Evolutionary conservation across 1,140 invertebrate species (phyloP), one percentile per base, ranked within the genome.

Genomic region (Belonocnema kinseyi): DNA sequence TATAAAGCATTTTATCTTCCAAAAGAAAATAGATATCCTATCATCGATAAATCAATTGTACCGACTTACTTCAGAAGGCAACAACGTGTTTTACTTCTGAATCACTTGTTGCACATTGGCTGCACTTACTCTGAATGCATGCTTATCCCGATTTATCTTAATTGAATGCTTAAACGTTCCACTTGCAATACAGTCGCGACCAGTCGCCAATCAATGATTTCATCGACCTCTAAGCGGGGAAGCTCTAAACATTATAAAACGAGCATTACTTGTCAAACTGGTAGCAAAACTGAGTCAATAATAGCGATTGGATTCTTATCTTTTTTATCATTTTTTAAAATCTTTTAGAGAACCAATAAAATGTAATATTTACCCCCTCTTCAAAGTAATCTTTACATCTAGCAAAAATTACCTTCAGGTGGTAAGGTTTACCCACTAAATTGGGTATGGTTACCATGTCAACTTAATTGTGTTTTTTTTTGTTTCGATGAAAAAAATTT

Each of bases 131-230:
- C 33, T 33, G 21, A 66, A 66, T 66, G 61, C 61, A 66, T 66
- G 61, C 61, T 66, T 66, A 66, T 66, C 61, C 61, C 61, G 61
- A 66, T 66, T 66, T 66, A 66, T 66, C 61, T 66, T 66, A 66
- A 66, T 66, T 66, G 61, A 66, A 66, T 66, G 61, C 61, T 66
- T 66, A 66, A 66, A 66, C 61, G 61, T 66, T 66, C 61, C 33
- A n/a, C 61, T 66, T 66, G 61, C 61, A 66, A 66, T 66, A 66
- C 61, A 33, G 61, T 66, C 26, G 61, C 61, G 61, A 66, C 61
- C 61, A 66, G 61, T 66, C 61, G 61, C 61, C 61, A 66, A 66
- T 66, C 33, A 66, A 66, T 66, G 61, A 66, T 66, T 40, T 40
- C 58, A 61, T 61, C 58, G 58, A 61, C 58, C 58, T 61, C n/a